Evolutionary conservation across 1,140 invertebrate species (phyloP), one percentile per base, ranked within the genome.

Genomic region (Ceratina australensis): DNA sequence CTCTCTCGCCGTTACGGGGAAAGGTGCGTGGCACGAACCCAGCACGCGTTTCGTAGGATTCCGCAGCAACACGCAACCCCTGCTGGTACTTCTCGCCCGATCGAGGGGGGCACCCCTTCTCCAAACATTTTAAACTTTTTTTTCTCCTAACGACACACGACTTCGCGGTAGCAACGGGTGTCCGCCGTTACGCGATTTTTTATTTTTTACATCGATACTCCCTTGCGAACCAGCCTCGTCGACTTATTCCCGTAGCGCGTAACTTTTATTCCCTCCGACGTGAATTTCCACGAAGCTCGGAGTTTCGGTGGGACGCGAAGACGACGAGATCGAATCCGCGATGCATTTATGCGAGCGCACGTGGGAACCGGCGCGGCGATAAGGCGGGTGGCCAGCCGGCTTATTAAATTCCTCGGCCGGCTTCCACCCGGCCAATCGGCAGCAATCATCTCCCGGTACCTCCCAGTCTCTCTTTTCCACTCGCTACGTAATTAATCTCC

Each of bases 71-170:
- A 67, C 72, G 56, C 79, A 85, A 88, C 81, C 87, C 85, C 84
- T 87, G 78, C 59, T 73, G 68, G 72, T 85, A 90, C 88, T 88
- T 88, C 89, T 82, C 83, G 63, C n/a, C n/a, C 20, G 42, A 49
- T 16, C 13, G 33, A 76, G 65, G 61, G 57, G n/a, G 22, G 60
- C 81, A 86, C 83, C 86, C 87, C 87, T 87, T 88, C 81, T 79
- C 87, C 85, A 88, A 90, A 89, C 89, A 91, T 90, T 92, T 91
- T 91, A 92, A 92, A 92, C 83, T 90, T 91, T 90, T 87, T 78
- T 72, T 68, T 59, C 56, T 52, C 24, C 88, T 84, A 86, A 85
- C 86, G 77, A 82, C 78, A 73, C 76, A 81, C 60, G 72, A 82
- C 74, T 78, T 74, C 65, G 61, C n/a, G 87, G 63, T 72, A 59